Evolutionary conservation across 2,888 invertebrate species (phyloP).

Genomic region (Cantharis flavilabris): DNA sequence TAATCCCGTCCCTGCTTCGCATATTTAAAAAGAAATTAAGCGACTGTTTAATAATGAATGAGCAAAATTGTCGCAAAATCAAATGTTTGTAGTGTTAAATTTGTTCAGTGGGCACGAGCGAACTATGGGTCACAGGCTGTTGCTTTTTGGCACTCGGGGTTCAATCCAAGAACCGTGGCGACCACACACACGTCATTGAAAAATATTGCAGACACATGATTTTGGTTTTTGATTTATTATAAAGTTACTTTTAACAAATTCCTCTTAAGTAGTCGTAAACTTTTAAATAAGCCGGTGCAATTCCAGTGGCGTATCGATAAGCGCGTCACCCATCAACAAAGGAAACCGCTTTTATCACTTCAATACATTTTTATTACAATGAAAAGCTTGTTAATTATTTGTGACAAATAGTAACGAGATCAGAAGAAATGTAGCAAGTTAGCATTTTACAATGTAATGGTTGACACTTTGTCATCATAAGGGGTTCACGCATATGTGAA

Average conservation of each 20-base stretch:
- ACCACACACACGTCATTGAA: constrained; percentile 44
- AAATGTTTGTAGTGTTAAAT: constrained; percentile 50
- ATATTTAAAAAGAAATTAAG: not conserved
- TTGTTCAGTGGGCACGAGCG: constrained; percentile 50
- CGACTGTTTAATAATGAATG: constrained; percentile 47
- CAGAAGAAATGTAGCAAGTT: not conserved
- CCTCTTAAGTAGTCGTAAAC: not conserved
- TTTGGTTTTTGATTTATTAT: constrained; percentile 2
- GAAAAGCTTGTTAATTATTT: not conserved
- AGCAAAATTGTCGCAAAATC: constrained; percentile 46
- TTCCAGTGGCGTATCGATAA: not conserved
- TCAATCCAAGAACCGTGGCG: constrained; percentile 48
- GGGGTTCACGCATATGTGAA: constrained; percentile 41
- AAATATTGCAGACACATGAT: constrained; percentile 16
- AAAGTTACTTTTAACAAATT: constrained; percentile 4
- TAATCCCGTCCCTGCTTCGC: no score
- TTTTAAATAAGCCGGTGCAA: not conserved
- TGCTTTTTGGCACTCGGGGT: constrained; percentile 48
- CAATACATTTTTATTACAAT: not conserved
- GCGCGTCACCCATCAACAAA: not conserved
- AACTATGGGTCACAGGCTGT: constrained; percentile 50
- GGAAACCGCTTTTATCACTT: not conserved
- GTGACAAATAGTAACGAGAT: not conserved
- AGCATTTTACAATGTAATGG: constrained; percentile 33
- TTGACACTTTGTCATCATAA: constrained; percentile 36